Percentiles rank a stretch among this genome's conserved stretches.
Conservation (phyloP, 2,797 vertebrate genomes). For the Moxostoma hubbsi region DNA sequence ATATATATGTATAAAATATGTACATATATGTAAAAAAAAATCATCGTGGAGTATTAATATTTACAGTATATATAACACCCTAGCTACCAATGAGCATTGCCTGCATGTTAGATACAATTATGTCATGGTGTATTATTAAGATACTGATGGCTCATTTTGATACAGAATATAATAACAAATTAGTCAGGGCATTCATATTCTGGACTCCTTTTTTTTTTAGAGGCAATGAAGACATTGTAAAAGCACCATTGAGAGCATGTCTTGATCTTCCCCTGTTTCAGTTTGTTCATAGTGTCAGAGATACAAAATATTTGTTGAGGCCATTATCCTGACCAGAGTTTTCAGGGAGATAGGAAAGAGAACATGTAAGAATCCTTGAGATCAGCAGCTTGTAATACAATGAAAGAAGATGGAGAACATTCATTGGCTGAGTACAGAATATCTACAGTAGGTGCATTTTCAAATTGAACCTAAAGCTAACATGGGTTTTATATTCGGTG, state of each 20-base stretch:
- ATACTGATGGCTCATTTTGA: neutral
- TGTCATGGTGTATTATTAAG: neutral
- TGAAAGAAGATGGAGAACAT: neutral
- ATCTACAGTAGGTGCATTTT: neutral
- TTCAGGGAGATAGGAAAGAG: neutral
- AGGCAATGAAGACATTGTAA: neutral
- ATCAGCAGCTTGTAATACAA: conserved; percentile 4
- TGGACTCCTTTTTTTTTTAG: neutral
- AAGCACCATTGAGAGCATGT: neutral
- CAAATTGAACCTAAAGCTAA: neutral
- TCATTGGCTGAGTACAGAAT: neutral
- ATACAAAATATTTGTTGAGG: no score
- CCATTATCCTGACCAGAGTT: neutral
- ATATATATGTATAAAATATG: neutral
- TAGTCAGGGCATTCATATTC: neutral
- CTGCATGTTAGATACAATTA: neutral
- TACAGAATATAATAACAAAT: neutral
- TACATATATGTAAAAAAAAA: neutral
- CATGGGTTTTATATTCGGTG: neutral
- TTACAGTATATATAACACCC: neutral
- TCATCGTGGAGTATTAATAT: no score
- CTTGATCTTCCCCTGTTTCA: neutral
- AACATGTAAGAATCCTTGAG: neutral
- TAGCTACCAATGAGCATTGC: neutral
- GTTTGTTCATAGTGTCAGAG: neutral